Base-by-base conservation (phyloP, 2,113 vertebrate species). In the Empidonax alnorum region DNA sequence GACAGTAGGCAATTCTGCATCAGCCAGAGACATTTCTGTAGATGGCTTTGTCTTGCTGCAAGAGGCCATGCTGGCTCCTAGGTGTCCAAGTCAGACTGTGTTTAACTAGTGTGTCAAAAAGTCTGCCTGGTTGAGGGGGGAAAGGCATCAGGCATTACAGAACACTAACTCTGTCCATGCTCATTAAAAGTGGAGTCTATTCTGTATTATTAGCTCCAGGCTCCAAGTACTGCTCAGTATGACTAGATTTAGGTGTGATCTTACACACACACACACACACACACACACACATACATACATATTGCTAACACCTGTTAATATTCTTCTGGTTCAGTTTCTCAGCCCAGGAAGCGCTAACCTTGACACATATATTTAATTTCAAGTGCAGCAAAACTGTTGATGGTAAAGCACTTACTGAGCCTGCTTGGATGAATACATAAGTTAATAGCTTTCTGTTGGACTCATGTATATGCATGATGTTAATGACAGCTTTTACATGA, bases 401-500 rank as follows among this genome's bases (percentile, higher is more conserved):
- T 92, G 95, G 90, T 94, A 94, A 96, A 94, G 89, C 75, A 94
- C 93, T 94, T 95, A 97, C 46, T 62, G 94, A 87, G 90, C 35
- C 25, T 79, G 67, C 47, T 50, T 87, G 78, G 93, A 78, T 85
- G 89, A 95, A 89, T 81, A 55, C 50, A 59, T 86, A 82, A 96
- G 93, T 83, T 88, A 86, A 92, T 92, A 61, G 67, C 75, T 96
- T 88, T 94, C 74, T 69, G 68, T 93, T 93, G 75, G 91, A 82
- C 76, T 97, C 93, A 79, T 94, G 95, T 93, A 90, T 93, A 93
- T 89, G 77, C 73, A 94, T 97, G 91, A 81, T 76, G 84, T 92
- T 97, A 96, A 92, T 89, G 87, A 94, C 89, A 88, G 71, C 73
- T 97, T 95, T 87, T 95, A 81, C 81, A 92, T 90, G 50, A 89